Percentiles rank a stretch among this genome's conserved stretches.
Conservation (phyloP, 2,113 vertebrate species). For the Callipepla californica region DNA sequence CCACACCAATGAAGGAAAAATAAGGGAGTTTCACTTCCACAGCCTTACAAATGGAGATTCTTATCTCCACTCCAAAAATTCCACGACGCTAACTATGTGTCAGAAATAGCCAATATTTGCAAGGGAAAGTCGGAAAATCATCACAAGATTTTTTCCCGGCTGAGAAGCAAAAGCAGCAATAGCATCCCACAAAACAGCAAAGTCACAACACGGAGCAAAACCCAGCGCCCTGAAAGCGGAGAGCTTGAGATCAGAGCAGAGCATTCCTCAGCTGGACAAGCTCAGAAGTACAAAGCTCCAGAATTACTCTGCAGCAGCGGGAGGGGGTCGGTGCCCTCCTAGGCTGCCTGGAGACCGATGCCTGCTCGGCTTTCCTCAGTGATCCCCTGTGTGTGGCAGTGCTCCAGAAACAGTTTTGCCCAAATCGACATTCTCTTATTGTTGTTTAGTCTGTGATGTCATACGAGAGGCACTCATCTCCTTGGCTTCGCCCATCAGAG, state of each 20-base stretch:
- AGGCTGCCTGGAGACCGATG: background rate
- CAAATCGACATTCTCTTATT: background rate
- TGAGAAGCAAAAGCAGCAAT: background rate
- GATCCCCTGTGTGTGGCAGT: slow-evolving; percentile 38
- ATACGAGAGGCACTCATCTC: background rate
- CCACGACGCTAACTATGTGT: rapidly evolving
- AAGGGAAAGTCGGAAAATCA: background rate
- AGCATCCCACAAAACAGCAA: background rate
- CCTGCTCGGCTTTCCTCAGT: slow-evolving; percentile 14
- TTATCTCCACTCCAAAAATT: slow-evolving; percentile 25
- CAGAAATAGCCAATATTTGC: background rate
- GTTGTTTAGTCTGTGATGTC: rapidly evolving
- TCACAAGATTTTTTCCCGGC: background rate
- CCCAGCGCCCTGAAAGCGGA: background rate
- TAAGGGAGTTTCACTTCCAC: background rate
- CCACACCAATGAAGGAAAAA: background rate
- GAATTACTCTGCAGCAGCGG: background rate
- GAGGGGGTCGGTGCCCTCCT: slow-evolving; percentile 7
- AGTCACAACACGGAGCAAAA: background rate
- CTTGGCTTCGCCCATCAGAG: background rate
- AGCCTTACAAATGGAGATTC: background rate
- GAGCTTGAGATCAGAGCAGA: background rate
- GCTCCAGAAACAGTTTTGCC: background rate
- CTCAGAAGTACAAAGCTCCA: slow-evolving; percentile 25
- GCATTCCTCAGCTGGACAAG: background rate